A percentile compares a stretch with the other conserved stretches of the same genome.
Conservation (phyloP, 2,797 vertebrate genomes). For the Periparus ater region DNA sequence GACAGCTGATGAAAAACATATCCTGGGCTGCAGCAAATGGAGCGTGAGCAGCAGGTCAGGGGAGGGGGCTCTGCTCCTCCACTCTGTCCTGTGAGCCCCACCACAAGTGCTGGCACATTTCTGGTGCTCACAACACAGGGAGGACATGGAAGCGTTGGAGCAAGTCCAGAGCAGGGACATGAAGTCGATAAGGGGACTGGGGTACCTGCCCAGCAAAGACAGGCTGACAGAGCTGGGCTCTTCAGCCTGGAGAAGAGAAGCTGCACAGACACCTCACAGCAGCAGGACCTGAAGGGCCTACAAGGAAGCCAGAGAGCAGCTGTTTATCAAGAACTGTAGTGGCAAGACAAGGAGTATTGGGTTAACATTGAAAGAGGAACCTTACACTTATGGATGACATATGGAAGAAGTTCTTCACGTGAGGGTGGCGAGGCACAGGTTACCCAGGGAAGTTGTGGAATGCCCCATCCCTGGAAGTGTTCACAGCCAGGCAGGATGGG, state of each 20-base stretch:
- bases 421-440: background rate
- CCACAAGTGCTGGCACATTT: background rate
- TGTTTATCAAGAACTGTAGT: background rate
- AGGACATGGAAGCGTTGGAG: background rate
- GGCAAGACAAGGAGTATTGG: background rate
- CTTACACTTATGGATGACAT: background rate
- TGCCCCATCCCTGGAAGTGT: background rate
- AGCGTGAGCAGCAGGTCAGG: background rate
- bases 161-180: background rate
- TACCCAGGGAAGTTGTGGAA: background rate
- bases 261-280: rapidly evolving
- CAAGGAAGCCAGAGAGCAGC: background rate
- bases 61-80: background rate
- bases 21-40: background rate
- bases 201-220: background rate
- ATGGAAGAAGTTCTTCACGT: background rate
- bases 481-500: background rate
- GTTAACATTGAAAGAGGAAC: background rate
- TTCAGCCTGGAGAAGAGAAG: background rate
- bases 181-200: background rate
- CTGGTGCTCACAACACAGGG: background rate
- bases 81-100: background rate
- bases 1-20: background rate
- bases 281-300: background rate
- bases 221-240: background rate